Conservation (phyloP, 2,888 invertebrate species). For the Caradrina clavipalpis region DNA sequence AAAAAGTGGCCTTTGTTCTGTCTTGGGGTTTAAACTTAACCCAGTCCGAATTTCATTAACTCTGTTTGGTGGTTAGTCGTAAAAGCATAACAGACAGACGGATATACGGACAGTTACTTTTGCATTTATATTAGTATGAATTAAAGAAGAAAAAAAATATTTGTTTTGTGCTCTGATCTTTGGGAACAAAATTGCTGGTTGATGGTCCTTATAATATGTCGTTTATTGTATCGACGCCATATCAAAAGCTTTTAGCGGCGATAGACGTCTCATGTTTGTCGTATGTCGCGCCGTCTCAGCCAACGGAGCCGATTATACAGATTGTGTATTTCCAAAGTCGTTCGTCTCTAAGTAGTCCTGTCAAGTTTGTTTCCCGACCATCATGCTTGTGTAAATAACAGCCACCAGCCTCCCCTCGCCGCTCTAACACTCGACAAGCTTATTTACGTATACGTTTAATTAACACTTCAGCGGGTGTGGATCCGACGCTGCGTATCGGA, state of each 20-base stretch:
- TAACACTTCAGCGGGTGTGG: constrained; percentile 78
- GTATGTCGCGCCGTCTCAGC: constrained; percentile 71
- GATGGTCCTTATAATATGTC: constrained; percentile 15
- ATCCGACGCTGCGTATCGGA: constrained; percentile 65
- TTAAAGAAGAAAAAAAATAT: background rate
- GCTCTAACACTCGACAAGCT: constrained; percentile 72
- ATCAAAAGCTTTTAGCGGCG: constrained; percentile 74
- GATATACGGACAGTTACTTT: no score
- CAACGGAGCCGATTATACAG: constrained; percentile 54
- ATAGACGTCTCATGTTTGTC: constrained; percentile 76
- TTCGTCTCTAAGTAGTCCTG: constrained; percentile 75
- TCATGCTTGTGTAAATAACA: constrained; percentile 84
- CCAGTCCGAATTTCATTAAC: no score
- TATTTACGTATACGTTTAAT: constrained; percentile 82
- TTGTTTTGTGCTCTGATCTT: background rate
- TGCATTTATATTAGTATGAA: no score
- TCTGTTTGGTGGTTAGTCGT: no score
- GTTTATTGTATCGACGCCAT: constrained; percentile 25
- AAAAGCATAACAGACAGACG: no score
- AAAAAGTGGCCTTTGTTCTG: no score
- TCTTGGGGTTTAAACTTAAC: no score
- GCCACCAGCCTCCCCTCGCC: constrained; percentile 64
- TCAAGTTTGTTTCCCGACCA: constrained; percentile 82
- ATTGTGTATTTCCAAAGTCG: constrained; percentile 56
- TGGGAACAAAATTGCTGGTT: constrained; percentile 4